phyloP scores from a whole-genome alignment of 64 coral and sea anemone genomes.

The Platygyra sinensis region DNA sequence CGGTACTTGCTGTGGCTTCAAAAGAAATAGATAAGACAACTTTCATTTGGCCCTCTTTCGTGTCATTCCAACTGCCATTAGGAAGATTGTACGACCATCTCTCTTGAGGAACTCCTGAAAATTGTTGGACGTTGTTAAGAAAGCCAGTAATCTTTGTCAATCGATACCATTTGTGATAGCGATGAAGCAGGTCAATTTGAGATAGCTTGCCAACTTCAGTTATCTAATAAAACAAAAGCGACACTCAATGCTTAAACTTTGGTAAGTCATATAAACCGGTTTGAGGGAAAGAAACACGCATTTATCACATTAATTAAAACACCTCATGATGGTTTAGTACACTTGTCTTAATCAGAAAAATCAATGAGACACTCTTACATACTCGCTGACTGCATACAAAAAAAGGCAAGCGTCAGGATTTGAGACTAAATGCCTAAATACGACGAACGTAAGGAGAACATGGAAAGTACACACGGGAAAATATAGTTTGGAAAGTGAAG shows the following conservation, averaged over 20 bases:
- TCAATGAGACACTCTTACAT: no score
- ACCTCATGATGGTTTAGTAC: no score
- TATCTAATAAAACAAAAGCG: constrained; percentile 18
- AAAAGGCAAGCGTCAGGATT: no score
- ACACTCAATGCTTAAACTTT: background rate
- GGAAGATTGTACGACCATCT: constrained; percentile 13
- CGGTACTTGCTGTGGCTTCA: constrained; percentile 33
- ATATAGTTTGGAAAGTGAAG: no score
- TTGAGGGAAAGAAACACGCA: background rate
- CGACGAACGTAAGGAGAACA: no score
- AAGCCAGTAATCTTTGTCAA: background rate
- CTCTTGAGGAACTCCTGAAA: background rate
- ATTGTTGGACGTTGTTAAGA: background rate
- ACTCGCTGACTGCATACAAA: no score
- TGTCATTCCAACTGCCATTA: background rate
- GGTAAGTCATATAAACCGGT: background rate
- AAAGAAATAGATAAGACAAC: constrained; percentile 48
- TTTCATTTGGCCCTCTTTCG: background rate
- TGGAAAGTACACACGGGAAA: no score
- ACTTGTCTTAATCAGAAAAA: no score
- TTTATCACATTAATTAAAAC: background rate
- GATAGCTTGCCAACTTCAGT: constrained; percentile 33
- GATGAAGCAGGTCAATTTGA: constrained; percentile 57
- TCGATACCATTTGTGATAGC: constrained; percentile 54
- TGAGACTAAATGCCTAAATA: no score